A percentile compares a stretch with the other conserved stretches of the same genome.
phyloP scores from a whole-genome alignment of 2,888 invertebrate species.

The Terebella lapidaria region DNA sequence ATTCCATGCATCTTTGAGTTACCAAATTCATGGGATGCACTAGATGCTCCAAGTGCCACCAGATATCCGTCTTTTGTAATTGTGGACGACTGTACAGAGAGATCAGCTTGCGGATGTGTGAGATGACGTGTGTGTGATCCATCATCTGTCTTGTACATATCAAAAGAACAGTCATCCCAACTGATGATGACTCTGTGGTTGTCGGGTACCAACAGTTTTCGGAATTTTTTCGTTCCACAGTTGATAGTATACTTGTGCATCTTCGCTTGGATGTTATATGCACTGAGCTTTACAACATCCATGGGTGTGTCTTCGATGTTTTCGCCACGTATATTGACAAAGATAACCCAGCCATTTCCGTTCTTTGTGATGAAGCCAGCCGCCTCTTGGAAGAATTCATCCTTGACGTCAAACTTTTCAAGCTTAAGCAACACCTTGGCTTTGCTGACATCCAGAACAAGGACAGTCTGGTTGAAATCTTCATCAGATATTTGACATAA shows the following conservation, averaged over 20 bases:
- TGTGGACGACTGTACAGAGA: conserved; percentile 8
- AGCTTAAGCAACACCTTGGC: not conserved
- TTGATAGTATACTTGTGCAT: not conserved
- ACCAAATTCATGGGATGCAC: not conserved
- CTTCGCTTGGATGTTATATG: conserved; percentile 1
- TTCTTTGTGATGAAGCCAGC: conserved; percentile 10
- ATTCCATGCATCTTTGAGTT: conserved; percentile 6
- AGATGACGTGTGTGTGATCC: conserved; percentile 3
- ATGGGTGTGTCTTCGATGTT: conserved; percentile 1
- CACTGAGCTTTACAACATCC: conserved; percentile 12
- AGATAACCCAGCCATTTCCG: conserved; percentile 6
- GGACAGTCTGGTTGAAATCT: conserved; percentile 20
- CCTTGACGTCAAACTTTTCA: conserved; percentile 18
- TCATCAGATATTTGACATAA: conserved; percentile 17
- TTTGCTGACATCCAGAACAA: conserved; percentile 10
- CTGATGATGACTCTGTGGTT: conserved; percentile 6
- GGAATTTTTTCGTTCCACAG: conserved; percentile 13
- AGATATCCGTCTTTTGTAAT: conserved; percentile 11
- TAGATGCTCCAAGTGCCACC: conserved; percentile 8
- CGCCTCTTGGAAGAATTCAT: conserved; percentile 18
- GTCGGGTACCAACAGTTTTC: conserved; percentile 5
- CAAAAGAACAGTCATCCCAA: conserved; percentile 17
- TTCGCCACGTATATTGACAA: conserved; percentile 13
- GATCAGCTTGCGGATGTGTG: conserved; percentile 10
- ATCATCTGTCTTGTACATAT: conserved; percentile 11